Percentiles rank a stretch among this genome's conserved stretches.
These are phyloP conservation scores for Ageneiosus marmoratus DNA, from an alignment of 2,113 vertebrate genomes.

Conservation along the genomic window DNA sequence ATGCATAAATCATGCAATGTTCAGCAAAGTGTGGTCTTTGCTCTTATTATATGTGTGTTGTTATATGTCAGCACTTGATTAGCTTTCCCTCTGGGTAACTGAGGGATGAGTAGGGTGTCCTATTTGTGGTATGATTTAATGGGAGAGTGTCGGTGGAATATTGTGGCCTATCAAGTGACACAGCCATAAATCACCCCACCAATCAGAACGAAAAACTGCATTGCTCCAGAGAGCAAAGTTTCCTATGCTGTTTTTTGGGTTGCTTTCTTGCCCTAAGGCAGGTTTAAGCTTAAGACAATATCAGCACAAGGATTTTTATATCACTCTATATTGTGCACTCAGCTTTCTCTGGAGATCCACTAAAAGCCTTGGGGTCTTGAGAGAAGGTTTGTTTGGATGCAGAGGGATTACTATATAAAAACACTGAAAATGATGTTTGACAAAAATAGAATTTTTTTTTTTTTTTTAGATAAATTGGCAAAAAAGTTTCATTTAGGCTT, in stretches of 20 bases:
- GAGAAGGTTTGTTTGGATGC: conserved; percentile 14
- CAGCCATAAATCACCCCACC: neutral
- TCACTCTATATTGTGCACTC: neutral
- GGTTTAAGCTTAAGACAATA: neutral
- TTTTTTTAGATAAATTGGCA: neutral
- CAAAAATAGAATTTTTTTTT: conserved; percentile 32
- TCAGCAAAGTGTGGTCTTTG: neutral
- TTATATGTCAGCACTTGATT: neutral
- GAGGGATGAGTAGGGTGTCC: neutral
- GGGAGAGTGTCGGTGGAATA: neutral
- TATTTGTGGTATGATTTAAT: neutral
- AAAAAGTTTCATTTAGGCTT: neutral
- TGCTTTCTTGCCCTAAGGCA: neutral
- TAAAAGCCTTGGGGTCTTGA: conserved; percentile 29
- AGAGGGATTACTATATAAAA: conserved; percentile 51
- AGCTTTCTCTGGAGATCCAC: neutral
- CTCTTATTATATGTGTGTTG: neutral
- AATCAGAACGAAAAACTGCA: neutral
- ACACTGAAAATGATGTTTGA: conserved; percentile 52
- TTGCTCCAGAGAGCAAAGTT: conserved; percentile 19
- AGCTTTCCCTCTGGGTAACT: neutral
- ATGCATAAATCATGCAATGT: neutral
- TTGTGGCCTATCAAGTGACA: conserved; percentile 45
- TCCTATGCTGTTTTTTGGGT: neutral
- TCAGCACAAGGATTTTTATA: neutral